Conservation (phyloP, 2,797 vertebrate genomes). For the Balearica regulorum region DNA sequence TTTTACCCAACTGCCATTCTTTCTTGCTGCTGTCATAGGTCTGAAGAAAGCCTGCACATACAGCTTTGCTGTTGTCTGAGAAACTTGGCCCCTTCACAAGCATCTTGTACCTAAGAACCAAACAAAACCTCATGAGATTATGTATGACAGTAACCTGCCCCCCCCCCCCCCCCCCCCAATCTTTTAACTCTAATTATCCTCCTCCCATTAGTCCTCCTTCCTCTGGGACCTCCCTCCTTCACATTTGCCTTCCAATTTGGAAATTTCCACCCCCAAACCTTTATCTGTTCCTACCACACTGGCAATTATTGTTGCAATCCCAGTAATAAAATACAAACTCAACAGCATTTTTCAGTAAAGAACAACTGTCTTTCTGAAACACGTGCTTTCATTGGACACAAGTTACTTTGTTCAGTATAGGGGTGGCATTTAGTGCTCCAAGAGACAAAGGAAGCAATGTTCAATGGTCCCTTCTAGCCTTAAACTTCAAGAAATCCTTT, state of each 20-base stretch:
- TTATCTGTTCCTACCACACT: slow-evolving; percentile 2
- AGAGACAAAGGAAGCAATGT: slow-evolving; percentile 48
- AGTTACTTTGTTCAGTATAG: slow-evolving; percentile 43
- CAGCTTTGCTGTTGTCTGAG: slow-evolving; percentile 68
- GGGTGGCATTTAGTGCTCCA: neutral
- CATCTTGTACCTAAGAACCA: slow-evolving; percentile 84
- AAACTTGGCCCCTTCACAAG: slow-evolving; percentile 72
- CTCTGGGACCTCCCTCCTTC: neutral
- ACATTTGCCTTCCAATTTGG: neutral
- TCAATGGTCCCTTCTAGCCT: neutral
- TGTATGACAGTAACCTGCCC: neutral
- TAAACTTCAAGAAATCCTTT: slow-evolving; percentile 42
- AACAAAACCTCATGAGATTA: slow-evolving; percentile 1
- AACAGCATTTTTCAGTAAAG: slow-evolving; percentile 13
- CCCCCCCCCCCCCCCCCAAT: neutral
- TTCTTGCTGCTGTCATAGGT: slow-evolving; percentile 74
- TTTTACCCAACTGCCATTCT: slow-evolving; percentile 90
- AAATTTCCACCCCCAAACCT: slow-evolving; percentile 14
- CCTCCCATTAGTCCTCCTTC: neutral
- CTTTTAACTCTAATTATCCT: neutral
- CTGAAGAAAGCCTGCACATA: slow-evolving; percentile 79
- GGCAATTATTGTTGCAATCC: slow-evolving; percentile 26
- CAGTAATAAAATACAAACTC: slow-evolving; percentile 31
- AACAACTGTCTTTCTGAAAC: slow-evolving; percentile 36
- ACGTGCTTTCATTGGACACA: slow-evolving; percentile 31